Evolutionary conservation across 2,113 vertebrate species (phyloP).

Genomic region (Cyrtonyx montezumae): DNA sequence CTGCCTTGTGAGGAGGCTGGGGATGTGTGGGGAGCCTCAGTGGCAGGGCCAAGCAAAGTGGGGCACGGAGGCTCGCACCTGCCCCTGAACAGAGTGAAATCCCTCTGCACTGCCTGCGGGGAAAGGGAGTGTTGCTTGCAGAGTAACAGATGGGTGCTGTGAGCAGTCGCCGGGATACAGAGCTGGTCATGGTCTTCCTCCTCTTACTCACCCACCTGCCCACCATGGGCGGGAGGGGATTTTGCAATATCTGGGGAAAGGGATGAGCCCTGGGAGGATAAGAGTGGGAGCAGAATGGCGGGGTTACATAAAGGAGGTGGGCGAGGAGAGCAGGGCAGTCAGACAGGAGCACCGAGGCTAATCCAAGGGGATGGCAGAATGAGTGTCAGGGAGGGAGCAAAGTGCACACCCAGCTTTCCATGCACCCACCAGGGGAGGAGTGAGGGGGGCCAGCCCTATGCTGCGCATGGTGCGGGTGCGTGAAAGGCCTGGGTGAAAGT

Average conservation of each 20-base stretch:
- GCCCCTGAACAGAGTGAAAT: not conserved
- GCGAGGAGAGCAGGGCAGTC: not conserved
- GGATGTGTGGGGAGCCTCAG: not conserved
- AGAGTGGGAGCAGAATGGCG: not conserved
- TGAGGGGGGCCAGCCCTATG: not conserved
- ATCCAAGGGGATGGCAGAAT: not conserved
- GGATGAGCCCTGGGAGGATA: not conserved
- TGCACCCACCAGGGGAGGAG: not conserved
- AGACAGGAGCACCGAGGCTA: not conserved
- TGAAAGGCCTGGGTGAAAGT: not conserved
- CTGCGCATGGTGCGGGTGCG: not conserved
- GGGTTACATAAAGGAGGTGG: not conserved
- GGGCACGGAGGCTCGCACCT: fast-evolving
- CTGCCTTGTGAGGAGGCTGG: not conserved
- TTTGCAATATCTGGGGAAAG: constrained; percentile 30
- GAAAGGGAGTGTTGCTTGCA: not conserved
- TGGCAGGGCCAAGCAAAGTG: fast-evolving
- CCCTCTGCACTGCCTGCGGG: not conserved
- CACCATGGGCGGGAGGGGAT: not conserved
- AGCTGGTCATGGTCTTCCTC: not conserved
- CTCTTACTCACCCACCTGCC: constrained; percentile 12
- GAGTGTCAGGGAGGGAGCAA: not conserved
- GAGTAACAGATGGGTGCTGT: not conserved
- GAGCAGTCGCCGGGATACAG: not conserved
- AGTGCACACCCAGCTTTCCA: not conserved